phyloP scores from a whole-genome alignment of 2,888 invertebrate genomes.

The Linyphia triangularis region DNA sequence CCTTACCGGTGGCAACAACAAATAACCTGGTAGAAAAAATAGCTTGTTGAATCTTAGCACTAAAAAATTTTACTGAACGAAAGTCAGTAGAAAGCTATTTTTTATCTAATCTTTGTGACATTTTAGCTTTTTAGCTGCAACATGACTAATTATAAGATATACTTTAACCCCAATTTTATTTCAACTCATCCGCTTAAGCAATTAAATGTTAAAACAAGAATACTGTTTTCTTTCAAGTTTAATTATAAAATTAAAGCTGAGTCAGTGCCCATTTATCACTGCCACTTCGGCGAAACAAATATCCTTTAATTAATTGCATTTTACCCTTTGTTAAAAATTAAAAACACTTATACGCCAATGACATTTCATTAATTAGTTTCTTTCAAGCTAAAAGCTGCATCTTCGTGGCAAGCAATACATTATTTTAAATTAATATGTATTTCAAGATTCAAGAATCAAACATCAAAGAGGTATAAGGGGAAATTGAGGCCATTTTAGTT shows the following conservation, averaged over 20 bases:
- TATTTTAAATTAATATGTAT: background rate
- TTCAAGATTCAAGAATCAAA: background rate
- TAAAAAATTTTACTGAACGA: too few relatives aligned
- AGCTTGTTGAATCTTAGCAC: background rate
- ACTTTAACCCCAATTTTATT: background rate
- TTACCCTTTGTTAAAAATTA: background rate
- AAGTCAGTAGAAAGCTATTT: background rate
- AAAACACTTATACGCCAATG: background rate
- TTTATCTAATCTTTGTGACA: background rate
- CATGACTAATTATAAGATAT: background rate
- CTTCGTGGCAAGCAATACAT: background rate
- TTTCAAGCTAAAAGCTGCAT: background rate
- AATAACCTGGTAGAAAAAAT: background rate
- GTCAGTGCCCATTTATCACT: background rate
- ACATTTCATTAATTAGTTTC: background rate
- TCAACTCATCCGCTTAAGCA: too few relatives aligned
- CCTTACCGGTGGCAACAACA: conserved; percentile 2
- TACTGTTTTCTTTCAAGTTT: background rate
- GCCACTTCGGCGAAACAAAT: too few relatives aligned
- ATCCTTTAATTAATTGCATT: background rate
- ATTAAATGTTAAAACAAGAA: background rate
- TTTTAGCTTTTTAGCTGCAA: background rate
- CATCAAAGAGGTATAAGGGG: background rate
- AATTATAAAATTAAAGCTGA: background rate
- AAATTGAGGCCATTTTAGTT: background rate